Percentiles rank a stretch among this genome's conserved stretches.
phyloP scores from a whole-genome alignment of 2,797 vertebrate species.

The Falco berigora region DNA sequence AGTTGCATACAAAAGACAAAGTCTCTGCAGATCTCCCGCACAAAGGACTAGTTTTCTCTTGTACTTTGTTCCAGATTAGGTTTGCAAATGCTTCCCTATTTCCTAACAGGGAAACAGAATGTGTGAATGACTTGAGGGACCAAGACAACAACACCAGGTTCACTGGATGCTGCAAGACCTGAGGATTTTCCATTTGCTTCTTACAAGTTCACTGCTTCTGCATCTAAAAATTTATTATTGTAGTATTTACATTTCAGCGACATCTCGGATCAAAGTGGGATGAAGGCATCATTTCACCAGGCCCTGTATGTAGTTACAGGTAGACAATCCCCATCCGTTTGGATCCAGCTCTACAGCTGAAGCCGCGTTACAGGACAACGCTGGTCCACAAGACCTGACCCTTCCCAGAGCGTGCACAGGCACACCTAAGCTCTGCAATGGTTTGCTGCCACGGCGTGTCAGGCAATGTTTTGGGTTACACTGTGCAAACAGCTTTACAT shows the following conservation, averaged over 20 bases:
- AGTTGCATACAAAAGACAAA: not conserved
- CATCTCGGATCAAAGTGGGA: not conserved
- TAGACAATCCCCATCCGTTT: not conserved
- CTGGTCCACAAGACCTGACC: not conserved
- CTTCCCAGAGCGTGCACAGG: rapidly evolving
- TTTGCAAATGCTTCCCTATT: not conserved
- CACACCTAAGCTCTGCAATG: not conserved
- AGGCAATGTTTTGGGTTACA: not conserved
- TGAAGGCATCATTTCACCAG: not conserved
- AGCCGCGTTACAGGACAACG: not conserved
- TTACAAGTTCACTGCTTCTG: not conserved
- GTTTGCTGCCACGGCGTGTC: not conserved
- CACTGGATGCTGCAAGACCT: not conserved
- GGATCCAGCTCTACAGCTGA: not conserved
- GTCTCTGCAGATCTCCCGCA: not conserved
- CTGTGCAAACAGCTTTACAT: not conserved
- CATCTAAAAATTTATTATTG: not conserved
- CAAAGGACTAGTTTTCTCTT: not conserved
- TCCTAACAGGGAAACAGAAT: not conserved
- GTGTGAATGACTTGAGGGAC: not conserved
- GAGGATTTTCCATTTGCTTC: not conserved
- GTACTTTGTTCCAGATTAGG: not conserved
- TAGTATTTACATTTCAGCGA: not conserved
- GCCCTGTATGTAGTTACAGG: not conserved
- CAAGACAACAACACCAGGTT: not conserved